phyloP scores from a whole-genome alignment of 2,797 vertebrate genomes.

The Amazonetta brasiliensis region DNA sequence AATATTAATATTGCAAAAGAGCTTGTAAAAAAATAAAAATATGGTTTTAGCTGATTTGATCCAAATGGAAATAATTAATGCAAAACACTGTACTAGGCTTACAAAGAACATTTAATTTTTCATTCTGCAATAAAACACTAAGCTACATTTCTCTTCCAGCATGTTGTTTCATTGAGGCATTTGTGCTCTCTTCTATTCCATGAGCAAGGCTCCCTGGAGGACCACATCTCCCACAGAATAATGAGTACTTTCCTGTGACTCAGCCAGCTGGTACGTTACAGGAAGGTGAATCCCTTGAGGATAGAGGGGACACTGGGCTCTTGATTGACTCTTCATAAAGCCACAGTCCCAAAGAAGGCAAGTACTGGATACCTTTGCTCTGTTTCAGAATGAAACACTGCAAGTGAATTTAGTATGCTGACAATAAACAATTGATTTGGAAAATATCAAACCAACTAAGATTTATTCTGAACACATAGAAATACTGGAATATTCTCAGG shows the following conservation, averaged over 20 bases:
- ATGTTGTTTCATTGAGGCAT: neutral
- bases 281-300: neutral
- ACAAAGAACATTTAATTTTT: neutral
- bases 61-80: neutral
- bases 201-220: neutral
- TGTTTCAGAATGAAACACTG: neutral
- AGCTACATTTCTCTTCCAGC: neutral
- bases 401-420: neutral
- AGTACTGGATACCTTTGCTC: neutral
- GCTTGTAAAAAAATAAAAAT: neutral
- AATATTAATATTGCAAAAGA: neutral
- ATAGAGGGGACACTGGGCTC: neutral
- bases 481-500: neutral
- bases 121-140: neutral
- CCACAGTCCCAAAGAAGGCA: neutral
- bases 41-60: neutral
- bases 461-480: neutral
- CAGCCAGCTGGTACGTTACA: neutral
- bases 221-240: neutral
- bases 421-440: neutral
- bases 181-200: neutral
- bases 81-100: neutral
- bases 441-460: neutral
- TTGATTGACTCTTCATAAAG: neutral
- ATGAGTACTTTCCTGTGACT: neutral